A percentile compares a stretch with the other conserved stretches of the same genome.
These are phyloP conservation scores for Watsonalla cultraria DNA, from an alignment of 2,888 invertebrate genomes.

Conservation along the genomic window DNA sequence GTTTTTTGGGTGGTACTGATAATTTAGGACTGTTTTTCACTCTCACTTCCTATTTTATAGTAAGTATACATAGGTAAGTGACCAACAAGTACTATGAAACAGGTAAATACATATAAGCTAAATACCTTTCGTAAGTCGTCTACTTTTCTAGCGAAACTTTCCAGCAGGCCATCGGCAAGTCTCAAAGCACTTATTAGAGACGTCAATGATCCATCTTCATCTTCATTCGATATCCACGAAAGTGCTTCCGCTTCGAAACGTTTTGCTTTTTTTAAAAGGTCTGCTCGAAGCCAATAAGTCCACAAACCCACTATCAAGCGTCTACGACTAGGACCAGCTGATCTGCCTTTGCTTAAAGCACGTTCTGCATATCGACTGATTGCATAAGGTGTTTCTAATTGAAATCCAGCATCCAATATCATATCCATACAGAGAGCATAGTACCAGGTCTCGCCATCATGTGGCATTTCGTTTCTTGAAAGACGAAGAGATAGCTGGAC, in stretches of 20 bases:
- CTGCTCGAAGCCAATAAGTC: slow-evolving; percentile 64
- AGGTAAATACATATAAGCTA: too few species aligned
- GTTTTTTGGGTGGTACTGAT: too few species aligned
- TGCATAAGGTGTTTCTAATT: slow-evolving; percentile 64
- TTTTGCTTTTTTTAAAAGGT: slow-evolving; percentile 51
- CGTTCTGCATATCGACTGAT: slow-evolving; percentile 62
- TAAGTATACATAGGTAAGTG: too few species aligned
- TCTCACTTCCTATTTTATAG: too few species aligned
- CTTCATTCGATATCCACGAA: slow-evolving; percentile 39
- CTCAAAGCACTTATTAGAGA: slow-evolving; percentile 54
- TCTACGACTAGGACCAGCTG: slow-evolving; percentile 41
- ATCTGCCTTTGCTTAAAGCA: slow-evolving; percentile 38
- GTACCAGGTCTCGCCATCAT: slow-evolving; percentile 70
- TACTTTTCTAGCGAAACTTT: slow-evolving; percentile 65
- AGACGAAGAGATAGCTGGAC: slow-evolving; percentile 48
- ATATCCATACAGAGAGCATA: slow-evolving; percentile 78
- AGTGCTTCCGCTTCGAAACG: slow-evolving; percentile 63
- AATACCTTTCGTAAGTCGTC: slow-evolving; percentile 66
- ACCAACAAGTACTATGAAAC: too few species aligned
- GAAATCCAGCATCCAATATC: slow-evolving; percentile 77
- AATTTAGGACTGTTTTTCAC: too few species aligned
- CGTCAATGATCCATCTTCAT: slow-evolving; percentile 48
- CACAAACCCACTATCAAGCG: slow-evolving; percentile 57
- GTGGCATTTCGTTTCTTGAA: slow-evolving; percentile 31
- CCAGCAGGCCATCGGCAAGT: slow-evolving; percentile 67